A percentile compares a stretch with the other conserved stretches of the same genome.
Evolutionary conservation across 1,140 invertebrate genomes (phyloP).

Genomic region (Zaprionus gabonicus): DNA sequence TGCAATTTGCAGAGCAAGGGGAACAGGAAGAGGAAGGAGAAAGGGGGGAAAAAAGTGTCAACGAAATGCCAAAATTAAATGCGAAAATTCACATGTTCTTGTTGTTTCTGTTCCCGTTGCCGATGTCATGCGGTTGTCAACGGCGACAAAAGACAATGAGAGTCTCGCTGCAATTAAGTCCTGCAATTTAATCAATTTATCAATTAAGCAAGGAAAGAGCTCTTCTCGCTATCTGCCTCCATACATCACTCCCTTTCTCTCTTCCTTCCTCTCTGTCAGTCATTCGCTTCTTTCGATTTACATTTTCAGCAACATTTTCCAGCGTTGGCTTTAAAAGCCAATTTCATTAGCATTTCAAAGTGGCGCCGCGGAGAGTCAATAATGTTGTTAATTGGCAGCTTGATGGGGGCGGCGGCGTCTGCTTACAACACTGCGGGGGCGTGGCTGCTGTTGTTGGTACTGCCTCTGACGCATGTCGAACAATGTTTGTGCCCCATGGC

Average conservation of each 20-base stretch:
- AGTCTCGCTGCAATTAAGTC: constrained; percentile 68
- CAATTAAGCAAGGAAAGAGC: constrained; percentile 62
- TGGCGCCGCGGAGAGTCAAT: constrained; percentile 65
- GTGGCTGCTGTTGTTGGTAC: constrained; percentile 29
- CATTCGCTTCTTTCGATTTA: neutral
- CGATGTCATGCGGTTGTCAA: constrained; percentile 36
- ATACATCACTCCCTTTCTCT: neutral
- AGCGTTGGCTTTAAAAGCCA: constrained; percentile 67
- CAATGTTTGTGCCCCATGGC: constrained; percentile 69
- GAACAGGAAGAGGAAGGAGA: neutral
- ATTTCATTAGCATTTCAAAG: constrained; percentile 83
- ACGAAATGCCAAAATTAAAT: constrained; percentile 55
- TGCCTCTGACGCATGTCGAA: constrained; percentile 40
- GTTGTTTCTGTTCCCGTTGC: constrained; percentile 20
- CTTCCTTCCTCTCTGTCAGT: neutral
- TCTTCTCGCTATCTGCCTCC: neutral
- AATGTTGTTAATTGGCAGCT: constrained; percentile 77
- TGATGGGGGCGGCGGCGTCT: constrained; percentile 8
- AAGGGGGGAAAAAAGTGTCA: neutral
- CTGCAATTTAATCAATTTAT: constrained; percentile 82
- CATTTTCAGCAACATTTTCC: constrained; percentile 9
- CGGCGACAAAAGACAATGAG: constrained; percentile 41
- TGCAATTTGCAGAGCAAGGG: constrained; percentile 55
- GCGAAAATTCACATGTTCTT: constrained; percentile 57
- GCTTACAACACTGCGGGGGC: constrained; percentile 38